Percentiles rank a stretch among this genome's conserved stretches.
Evolutionary conservation across 2,888 invertebrate species (phyloP).

Genomic region (Rhamphomyia laevipes): DNA sequence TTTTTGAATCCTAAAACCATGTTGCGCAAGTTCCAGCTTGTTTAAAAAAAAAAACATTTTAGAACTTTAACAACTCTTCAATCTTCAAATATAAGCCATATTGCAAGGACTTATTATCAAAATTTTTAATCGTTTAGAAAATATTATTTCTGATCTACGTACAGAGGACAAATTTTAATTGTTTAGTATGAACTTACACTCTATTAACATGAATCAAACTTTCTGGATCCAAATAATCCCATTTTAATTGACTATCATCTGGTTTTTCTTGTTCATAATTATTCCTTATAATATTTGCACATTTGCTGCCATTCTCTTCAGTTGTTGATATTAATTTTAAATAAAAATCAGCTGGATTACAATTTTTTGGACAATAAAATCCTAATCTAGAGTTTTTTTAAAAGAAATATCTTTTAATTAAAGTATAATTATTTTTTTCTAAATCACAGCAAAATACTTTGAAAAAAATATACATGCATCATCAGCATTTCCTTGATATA

Average conservation of each 20-base stretch:
- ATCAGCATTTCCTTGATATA: constrained; percentile 64
- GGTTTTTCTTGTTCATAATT: constrained; percentile 10
- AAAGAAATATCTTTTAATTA: neutral
- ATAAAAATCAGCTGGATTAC: constrained; percentile 79
- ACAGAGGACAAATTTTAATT: too few species aligned
- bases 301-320: constrained; percentile 37
- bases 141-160: too few species aligned
- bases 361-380: constrained; percentile 57
- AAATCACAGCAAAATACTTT: constrained; percentile 40
- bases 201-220: neutral
- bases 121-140: too few species aligned
- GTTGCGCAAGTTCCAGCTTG: too few species aligned
- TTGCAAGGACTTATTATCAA: too few species aligned
- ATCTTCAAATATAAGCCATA: too few species aligned
- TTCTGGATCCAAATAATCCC: constrained; percentile 14
- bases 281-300: constrained; percentile 11
- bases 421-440: neutral
- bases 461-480: constrained; percentile 57
- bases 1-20: too few species aligned
- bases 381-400: constrained; percentile 50
- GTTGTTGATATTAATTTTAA: constrained; percentile 47
- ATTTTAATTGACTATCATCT: constrained; percentile 1
- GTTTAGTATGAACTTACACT: neutral
- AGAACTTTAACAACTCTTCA: too few species aligned
- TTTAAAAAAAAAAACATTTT: too few species aligned